Evolutionary conservation across 2,888 invertebrate genomes (phyloP).

Genomic region (Corythucha ciliata): DNA sequence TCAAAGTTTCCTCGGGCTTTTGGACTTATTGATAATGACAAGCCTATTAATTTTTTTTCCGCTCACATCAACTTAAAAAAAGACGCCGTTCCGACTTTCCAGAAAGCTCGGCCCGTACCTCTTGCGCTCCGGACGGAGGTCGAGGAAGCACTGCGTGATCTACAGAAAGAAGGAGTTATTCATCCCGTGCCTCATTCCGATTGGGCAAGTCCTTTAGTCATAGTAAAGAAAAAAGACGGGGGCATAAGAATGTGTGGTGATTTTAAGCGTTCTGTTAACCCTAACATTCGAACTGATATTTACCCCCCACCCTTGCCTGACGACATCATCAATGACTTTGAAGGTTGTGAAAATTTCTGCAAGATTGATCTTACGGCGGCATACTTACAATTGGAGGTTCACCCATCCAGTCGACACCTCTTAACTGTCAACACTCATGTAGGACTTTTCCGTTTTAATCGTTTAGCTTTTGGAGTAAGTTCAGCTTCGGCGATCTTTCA

Average conservation of each 20-base stretch:
- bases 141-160: neutral
- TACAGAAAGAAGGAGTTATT: neutral
- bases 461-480: conserved; percentile 31
- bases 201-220: conserved; percentile 38
- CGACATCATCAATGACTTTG: conserved; percentile 36
- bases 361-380: conserved; percentile 37
- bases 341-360: too few species aligned
- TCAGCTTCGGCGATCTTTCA: conserved; percentile 33
- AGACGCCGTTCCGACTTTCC: conserved; percentile 10
- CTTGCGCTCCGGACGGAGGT: conserved; percentile 9
- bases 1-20: conserved; percentile 7
- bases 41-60: conserved; percentile 9
- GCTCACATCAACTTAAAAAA: conserved; percentile 13
- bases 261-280: conserved; percentile 37
- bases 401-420: conserved; percentile 33
- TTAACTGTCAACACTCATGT: conserved; percentile 37
- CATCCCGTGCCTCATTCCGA: conserved; percentile 17
- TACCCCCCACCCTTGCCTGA: conserved; percentile 37
- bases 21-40: neutral
- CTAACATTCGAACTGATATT: conserved; percentile 33
- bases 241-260: conserved; percentile 38
- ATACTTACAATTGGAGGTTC: conserved; percentile 36
- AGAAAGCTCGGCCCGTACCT: conserved; percentile 6
- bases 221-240: conserved; percentile 36
- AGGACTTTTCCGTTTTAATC: conserved; percentile 27